Conservation (phyloP, 2,113 vertebrate species). For the Numida meleagris region DNA sequence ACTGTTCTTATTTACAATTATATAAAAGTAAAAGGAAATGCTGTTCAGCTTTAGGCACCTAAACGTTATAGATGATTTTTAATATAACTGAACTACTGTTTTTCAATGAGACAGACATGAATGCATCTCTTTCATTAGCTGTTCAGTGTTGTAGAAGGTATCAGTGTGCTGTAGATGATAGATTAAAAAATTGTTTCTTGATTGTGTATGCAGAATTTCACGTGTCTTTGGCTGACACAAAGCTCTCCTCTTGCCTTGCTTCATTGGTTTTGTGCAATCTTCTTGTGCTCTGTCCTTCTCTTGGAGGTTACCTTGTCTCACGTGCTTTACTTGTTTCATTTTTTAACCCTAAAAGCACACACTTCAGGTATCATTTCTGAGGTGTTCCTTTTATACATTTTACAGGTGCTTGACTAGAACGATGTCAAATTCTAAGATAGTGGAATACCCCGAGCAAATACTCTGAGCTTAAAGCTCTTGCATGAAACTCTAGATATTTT, state of each 20-base stretch:
- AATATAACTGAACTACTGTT: not conserved
- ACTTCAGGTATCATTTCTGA: not conserved
- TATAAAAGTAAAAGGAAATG: not conserved
- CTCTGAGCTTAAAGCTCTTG: not conserved
- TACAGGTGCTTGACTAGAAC: not conserved
- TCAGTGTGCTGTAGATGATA: not conserved
- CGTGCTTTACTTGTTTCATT: not conserved
- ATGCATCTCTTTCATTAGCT: fast-evolving
- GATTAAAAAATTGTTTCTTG: not conserved
- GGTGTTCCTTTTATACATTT: not conserved
- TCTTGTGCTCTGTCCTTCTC: not conserved
- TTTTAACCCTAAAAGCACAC: not conserved
- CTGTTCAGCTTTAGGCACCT: not conserved
- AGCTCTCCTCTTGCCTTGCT: not conserved
- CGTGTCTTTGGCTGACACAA: not conserved
- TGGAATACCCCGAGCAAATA: not conserved
- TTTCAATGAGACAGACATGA: not conserved
- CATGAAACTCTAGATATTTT: not conserved
- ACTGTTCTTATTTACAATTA: not conserved
- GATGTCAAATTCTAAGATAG: not conserved
- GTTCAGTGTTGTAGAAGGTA: not conserved
- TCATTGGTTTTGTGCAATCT: not conserved
- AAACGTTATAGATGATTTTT: not conserved
- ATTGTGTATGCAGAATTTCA: not conserved
- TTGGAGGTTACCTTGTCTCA: not conserved